Evolutionary conservation across 2,797 vertebrate species (phyloP).

Genomic region (Poeciliopsis paucimaculata): DNA sequence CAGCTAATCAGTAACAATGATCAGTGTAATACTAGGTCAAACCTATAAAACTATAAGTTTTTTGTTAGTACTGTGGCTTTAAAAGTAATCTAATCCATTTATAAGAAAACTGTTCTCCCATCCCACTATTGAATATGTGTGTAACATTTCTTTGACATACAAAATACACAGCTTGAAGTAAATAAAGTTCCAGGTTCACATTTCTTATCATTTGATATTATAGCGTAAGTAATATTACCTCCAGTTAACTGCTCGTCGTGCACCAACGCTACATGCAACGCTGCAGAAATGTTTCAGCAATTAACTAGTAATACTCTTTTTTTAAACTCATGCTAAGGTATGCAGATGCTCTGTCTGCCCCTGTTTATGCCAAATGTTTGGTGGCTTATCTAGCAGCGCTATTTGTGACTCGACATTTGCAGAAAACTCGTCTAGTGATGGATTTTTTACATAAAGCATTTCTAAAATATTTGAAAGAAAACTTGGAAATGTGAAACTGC

Average conservation of each 20-base stretch:
- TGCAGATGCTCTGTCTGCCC: not conserved
- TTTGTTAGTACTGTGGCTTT: not conserved
- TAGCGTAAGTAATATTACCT: not conserved
- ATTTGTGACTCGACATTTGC: not conserved
- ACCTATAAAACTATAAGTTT: not conserved
- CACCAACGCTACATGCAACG: not conserved
- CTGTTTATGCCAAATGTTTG: not conserved
- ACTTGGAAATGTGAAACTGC: not conserved
- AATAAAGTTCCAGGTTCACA: not conserved
- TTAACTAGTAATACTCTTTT: not conserved
- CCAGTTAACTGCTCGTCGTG: not conserved
- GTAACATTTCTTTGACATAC: not conserved
- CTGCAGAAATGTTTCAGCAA: not conserved
- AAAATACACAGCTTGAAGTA: not conserved
- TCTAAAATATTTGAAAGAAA: not conserved
- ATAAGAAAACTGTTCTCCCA: not conserved
- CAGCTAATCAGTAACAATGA: constrained; percentile 12
- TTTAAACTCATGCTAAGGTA: not conserved
- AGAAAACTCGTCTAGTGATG: not conserved
- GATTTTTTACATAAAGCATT: not conserved
- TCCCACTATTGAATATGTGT: not conserved
- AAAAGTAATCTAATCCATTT: not conserved
- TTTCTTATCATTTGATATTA: not conserved
- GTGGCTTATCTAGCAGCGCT: not conserved
- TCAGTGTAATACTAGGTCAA: constrained; percentile 5